A percentile compares a stretch with the other conserved stretches of the same genome.
These are phyloP conservation scores for Nycticryphes semicollaris DNA, from an alignment of 2,113 vertebrate genomes.

Conservation along the genomic window DNA sequence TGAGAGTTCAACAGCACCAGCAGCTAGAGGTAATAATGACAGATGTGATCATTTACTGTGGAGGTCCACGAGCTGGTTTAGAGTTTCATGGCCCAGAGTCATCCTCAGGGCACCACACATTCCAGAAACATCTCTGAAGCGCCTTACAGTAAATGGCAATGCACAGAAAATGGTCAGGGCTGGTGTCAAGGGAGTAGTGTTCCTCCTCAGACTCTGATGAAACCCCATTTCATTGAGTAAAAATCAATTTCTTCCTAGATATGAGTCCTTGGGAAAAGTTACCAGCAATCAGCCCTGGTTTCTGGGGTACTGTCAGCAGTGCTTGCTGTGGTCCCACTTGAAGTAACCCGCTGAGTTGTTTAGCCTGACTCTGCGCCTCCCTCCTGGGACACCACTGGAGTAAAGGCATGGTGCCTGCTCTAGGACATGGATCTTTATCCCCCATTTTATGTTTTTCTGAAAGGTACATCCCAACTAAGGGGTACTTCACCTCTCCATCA, in stretches of 20 bases:
- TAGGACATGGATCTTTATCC: not conserved
- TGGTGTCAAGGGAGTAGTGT: not conserved
- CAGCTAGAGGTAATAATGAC: not conserved
- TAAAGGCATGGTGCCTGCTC: not conserved
- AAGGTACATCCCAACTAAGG: not conserved
- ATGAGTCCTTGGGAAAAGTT: not conserved
- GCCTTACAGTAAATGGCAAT: not conserved
- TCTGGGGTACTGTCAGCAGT: not conserved
- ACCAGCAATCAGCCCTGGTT: not conserved
- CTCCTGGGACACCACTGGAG: not conserved
- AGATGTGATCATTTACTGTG: not conserved
- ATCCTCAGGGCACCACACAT: not conserved
- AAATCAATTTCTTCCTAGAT: not conserved
- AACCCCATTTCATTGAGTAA: not conserved
- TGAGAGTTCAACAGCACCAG: not conserved
- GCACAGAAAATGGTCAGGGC: not conserved
- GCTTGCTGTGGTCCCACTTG: not conserved
- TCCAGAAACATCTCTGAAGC: not conserved
- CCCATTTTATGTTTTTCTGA: not conserved
- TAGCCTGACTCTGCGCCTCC: not conserved
- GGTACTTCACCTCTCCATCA: rapidly evolving
- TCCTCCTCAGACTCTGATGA: not conserved
- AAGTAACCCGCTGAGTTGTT: not conserved
- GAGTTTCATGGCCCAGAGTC: constrained; percentile 16
- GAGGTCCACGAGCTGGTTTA: not conserved